Percentiles rank a stretch among this genome's conserved stretches.
These are phyloP conservation scores for Caloenas nicobarica DNA, from an alignment of 2,113 vertebrate genomes.

Conservation along the genomic window DNA sequence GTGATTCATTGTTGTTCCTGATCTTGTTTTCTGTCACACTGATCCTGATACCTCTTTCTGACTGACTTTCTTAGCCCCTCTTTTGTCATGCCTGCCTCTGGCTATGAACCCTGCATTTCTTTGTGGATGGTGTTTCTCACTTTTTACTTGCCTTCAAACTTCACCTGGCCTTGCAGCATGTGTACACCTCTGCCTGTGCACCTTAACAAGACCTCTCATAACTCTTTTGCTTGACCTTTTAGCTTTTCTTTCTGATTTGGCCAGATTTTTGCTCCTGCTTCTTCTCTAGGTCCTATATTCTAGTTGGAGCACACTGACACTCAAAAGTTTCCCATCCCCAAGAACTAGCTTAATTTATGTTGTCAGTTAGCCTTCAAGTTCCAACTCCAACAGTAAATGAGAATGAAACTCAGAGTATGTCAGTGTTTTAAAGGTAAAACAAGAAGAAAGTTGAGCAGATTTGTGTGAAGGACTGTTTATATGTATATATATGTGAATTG, in stretches of 20 bases:
- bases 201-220: neutral
- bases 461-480: neutral
- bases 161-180: neutral
- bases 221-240: neutral
- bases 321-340: neutral
- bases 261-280: neutral
- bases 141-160: neutral
- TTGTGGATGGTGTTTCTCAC: neutral
- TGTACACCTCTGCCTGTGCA: neutral
- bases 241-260: neutral
- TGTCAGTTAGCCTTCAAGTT: neutral
- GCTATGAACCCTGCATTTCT: neutral
- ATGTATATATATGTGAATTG: neutral
- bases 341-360: neutral
- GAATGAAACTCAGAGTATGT: neutral
- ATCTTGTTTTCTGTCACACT: neutral
- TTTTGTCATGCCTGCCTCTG: neutral
- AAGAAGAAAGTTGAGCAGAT: neutral
- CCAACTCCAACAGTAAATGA: neutral
- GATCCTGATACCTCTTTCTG: neutral
- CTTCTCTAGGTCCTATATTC: neutral
- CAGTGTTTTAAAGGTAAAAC: neutral
- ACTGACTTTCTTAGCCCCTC: neutral
- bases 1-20: neutral
- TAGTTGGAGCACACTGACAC: neutral